Conservation (phyloP, 92 coral and sea anemone species). For the Blastomussa wellsi region DNA sequence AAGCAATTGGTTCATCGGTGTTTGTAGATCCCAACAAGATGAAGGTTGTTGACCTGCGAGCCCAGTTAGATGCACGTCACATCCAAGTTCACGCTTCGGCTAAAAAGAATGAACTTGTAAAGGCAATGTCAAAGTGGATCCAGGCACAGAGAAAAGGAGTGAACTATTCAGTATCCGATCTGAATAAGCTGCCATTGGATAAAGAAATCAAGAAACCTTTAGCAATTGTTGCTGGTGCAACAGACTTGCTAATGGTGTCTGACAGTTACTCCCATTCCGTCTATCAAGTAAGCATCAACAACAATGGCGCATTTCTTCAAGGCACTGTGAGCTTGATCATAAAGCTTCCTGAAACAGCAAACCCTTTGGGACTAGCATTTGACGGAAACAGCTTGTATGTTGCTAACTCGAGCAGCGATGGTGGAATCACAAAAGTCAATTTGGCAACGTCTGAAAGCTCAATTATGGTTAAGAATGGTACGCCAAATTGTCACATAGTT, state of each 20-base stretch:
- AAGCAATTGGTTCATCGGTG: slow-evolving; percentile 32
- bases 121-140: no score
- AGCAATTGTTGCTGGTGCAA: slow-evolving; percentile 19
- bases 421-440: slow-evolving; percentile 37
- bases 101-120: no score
- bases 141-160: slow-evolving; percentile 16
- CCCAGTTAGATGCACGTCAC: slow-evolving; percentile 15
- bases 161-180: slow-evolving; percentile 24
- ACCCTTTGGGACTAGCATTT: slow-evolving; percentile 40
- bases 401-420: slow-evolving; percentile 40
- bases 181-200: slow-evolving; percentile 28
- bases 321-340: slow-evolving; percentile 41
- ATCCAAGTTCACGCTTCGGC: no score
- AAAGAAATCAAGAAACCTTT: slow-evolving; percentile 28
- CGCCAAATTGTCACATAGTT: slow-evolving; percentile 30
- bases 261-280: slow-evolving; percentile 23
- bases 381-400: slow-evolving; percentile 26
- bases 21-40: slow-evolving; percentile 38
- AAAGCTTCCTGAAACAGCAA: slow-evolving; percentile 32
- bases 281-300: slow-evolving; percentile 36
- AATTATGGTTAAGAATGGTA: slow-evolving; percentile 35
- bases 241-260: slow-evolving; percentile 37
- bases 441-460: slow-evolving; percentile 34
- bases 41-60: slow-evolving; percentile 37
- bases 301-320: slow-evolving; percentile 49